These are phyloP conservation scores for Neodontobutis hainanensis DNA, from an alignment of 2,113 vertebrate species.

Conservation along the genomic window DNA sequence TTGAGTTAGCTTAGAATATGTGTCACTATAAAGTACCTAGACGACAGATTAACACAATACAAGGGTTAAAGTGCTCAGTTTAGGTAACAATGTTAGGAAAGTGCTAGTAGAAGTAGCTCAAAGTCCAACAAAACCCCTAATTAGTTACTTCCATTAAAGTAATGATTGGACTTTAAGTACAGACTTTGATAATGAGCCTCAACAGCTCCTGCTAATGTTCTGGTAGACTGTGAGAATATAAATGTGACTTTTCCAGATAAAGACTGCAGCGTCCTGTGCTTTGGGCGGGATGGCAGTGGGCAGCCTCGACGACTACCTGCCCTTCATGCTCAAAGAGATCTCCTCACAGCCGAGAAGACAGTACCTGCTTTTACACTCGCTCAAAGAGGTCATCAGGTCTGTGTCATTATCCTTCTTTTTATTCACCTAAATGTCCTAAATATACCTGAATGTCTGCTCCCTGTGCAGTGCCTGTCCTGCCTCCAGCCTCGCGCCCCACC, in stretches of 20 bases:
- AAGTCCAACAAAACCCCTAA: too few relatives aligned
- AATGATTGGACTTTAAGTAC: too few relatives aligned
- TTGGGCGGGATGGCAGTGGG: constrained; percentile 87
- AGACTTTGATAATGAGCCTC: too few relatives aligned
- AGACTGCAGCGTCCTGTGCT: constrained; percentile 87
- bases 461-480: constrained; percentile 75
- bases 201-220: too few relatives aligned
- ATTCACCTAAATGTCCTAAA: too few relatives aligned
- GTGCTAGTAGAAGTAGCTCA: too few relatives aligned
- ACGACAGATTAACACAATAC: too few relatives aligned
- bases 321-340: constrained; percentile 89
- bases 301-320: constrained; percentile 86
- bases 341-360: constrained; percentile 85
- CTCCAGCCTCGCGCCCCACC: constrained; percentile 79
- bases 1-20: too few relatives aligned
- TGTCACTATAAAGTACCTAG: too few relatives aligned
- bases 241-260: constrained; percentile 73
- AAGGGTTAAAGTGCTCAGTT: too few relatives aligned
- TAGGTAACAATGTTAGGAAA: too few relatives aligned
- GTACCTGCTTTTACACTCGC: constrained; percentile 90
- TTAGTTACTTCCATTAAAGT: too few relatives aligned
- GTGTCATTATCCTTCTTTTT: not conserved
- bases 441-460: not conserved
- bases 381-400: constrained; percentile 87
- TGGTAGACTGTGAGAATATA: not conserved